A percentile compares a stretch with the other conserved stretches of the same genome.
phyloP scores from a whole-genome alignment of 2,888 invertebrate genomes.

The Nomada fucata region DNA sequence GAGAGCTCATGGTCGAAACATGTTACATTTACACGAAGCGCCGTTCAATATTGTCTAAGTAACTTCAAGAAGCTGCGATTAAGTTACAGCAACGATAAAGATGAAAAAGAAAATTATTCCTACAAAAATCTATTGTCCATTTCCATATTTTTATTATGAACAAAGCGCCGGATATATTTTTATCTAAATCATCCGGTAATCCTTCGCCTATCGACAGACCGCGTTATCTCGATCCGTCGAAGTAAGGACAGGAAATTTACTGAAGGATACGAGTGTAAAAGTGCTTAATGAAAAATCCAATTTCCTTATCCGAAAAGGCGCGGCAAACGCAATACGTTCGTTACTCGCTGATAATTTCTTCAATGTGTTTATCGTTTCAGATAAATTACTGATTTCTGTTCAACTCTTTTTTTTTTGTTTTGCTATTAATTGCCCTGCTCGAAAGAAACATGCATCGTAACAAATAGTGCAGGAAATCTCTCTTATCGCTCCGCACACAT shows the following conservation, averaged over 20 bases:
- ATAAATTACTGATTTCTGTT: conserved; percentile 23
- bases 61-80: no score
- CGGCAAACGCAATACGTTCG: conserved; percentile 8
- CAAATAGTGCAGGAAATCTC: neutral
- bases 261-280: conserved; percentile 11
- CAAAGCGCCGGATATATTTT: neutral
- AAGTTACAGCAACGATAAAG: no score
- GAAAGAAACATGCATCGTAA: neutral
- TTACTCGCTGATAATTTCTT: conserved; percentile 27
- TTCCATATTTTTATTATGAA: no score
- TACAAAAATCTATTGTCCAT: no score
- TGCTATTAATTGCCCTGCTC: neutral
- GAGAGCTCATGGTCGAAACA: neutral
- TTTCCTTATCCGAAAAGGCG: conserved; percentile 25
- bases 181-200: conserved; percentile 11
- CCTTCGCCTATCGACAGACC: neutral
- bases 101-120: no score
- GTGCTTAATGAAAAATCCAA: conserved; percentile 13
- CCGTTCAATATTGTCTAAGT: no score
- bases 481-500: neutral
- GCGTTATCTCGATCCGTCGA: conserved; percentile 5
- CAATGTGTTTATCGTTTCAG: conserved; percentile 8
- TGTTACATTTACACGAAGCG: neutral
- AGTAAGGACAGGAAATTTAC: conserved; percentile 4
- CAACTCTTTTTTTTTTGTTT: neutral